A percentile compares a stretch with the other conserved stretches of the same genome.
Evolutionary conservation across 23 tunicate genomes (phyloP).

Genomic region (Ciona savignyi): DNA sequence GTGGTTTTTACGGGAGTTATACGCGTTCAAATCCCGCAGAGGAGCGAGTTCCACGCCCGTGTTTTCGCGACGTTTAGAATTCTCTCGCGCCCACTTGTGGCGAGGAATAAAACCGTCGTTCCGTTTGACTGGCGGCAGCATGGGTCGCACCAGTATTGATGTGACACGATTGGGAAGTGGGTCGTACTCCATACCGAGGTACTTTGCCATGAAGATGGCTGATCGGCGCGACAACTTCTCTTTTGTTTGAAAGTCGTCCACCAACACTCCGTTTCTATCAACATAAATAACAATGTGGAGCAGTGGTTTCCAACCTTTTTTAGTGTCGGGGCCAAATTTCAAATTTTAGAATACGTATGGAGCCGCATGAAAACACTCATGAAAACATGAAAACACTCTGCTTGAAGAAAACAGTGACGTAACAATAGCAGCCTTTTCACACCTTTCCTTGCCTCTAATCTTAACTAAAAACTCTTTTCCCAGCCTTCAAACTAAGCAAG

Average conservation of each 20-base stretch:
- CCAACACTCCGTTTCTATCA: not conserved
- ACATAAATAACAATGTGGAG: too few relatives aligned
- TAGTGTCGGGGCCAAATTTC: too few relatives aligned
- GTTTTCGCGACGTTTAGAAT: not conserved
- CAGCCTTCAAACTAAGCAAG: too few relatives aligned
- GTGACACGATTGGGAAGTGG: constrained; percentile 34
- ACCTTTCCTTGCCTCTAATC: too few relatives aligned
- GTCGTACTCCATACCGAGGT: constrained; percentile 27
- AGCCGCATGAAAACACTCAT: too few relatives aligned
- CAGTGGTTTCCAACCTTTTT: too few relatives aligned
- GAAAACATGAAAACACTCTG: too few relatives aligned
- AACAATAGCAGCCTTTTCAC: too few relatives aligned
- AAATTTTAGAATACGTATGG: too few relatives aligned
- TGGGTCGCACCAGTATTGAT: constrained; percentile 34
- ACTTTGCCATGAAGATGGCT: constrained; percentile 45
- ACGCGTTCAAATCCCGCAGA: not conserved
- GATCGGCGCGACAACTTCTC: constrained; percentile 24
- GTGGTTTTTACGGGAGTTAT: not conserved
- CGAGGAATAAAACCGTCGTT: not conserved
- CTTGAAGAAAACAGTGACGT: too few relatives aligned
- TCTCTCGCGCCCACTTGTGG: not conserved
- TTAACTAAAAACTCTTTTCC: too few relatives aligned
- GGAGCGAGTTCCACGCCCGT: not conserved
- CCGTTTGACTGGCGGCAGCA: constrained; percentile 37
- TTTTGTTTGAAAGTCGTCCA: not conserved